phyloP scores from a whole-genome alignment of 1,140 invertebrate genomes.

The Musca domestica region DNA sequence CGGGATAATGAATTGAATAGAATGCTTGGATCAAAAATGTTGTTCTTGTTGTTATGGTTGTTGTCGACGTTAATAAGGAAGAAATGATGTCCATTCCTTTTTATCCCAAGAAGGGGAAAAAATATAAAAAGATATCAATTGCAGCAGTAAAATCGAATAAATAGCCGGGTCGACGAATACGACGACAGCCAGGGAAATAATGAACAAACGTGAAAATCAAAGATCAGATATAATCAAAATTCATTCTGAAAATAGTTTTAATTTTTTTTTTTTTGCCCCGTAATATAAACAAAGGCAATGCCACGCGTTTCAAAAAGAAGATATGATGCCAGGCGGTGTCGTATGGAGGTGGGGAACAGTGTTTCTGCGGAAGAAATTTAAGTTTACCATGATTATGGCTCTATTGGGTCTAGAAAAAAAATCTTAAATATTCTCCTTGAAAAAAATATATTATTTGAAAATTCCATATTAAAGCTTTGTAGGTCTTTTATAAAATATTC shows the following conservation, averaged over 20 bases:
- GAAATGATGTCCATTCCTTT: neutral
- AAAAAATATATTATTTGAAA: too few relatives aligned
- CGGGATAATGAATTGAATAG: too few relatives aligned
- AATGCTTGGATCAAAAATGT: too few relatives aligned
- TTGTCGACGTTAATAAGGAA: conserved; percentile 6
- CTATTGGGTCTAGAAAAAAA: too few relatives aligned
- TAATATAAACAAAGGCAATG: conserved; percentile 17
- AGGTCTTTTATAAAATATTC: too few relatives aligned
- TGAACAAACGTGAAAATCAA: neutral
- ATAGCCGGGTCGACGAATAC: neutral
- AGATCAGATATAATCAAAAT: neutral
- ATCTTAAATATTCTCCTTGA: too few relatives aligned
- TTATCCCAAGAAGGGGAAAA: neutral
- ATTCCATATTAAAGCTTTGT: too few relatives aligned
- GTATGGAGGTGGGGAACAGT: neutral
- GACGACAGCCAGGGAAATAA: neutral
- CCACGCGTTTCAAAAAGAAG: conserved; percentile 8
- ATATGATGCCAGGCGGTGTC: neutral
- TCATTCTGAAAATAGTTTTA: conserved; percentile 9
- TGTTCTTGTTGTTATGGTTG: neutral
- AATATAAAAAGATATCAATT: conserved; percentile 18
- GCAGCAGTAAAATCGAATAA: conserved; percentile 4
- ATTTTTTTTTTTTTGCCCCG: too few relatives aligned
- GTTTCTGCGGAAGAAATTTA: neutral
- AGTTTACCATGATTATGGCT: neutral